Evolutionary conservation across 2,888 invertebrate species (phyloP), one percentile per base, ranked within the genome.

Genomic region (Xanthia icteritia): DNA sequence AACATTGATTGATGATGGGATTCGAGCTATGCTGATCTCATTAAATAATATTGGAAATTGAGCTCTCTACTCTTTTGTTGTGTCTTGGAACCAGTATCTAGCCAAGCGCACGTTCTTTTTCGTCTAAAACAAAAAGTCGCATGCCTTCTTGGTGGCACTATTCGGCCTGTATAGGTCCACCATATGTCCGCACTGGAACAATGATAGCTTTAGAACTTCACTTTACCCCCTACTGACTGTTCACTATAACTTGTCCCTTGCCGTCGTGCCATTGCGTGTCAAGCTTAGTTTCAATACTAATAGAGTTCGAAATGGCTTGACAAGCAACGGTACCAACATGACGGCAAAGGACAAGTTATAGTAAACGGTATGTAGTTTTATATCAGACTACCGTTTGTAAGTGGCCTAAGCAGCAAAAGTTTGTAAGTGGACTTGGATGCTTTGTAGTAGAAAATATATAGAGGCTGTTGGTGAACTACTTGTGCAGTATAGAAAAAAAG

Each of bases 1-100:
- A 45, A 27, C 48, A 48, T 51, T 51, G 48, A 23, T 31, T 31
- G 48, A 48, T 13, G n/a, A 8, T 48, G 23, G 13, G 20, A 48
- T 67, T 31, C 31, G 15, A 67, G 15, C 9, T 31, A 31, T 51
- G 31, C 54, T 61, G 79, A 76, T 76, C 79, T 76, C 58, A 72
- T 31, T 60, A 39, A 8, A 5, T 20, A 71, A 9, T 39, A 79
- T 79, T 54, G 69, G 31, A 69, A 69, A 60, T 36, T 23, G 8
- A 60, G 39, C 17, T n/a, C n/a, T 70, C 23, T 51, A 20, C 6
- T 68, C 45, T 67, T n/a, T 45, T 54, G 9, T 51, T 69, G 31
- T 42, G 8, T 20, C 31, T 39, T n/a, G 8, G 11, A 60, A 69
- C n/a, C 27, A 60, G 27, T 78, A 48, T 39, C 4, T 27, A 39